Evolutionary conservation across 1,140 invertebrate genomes (phyloP), one percentile per base, ranked within the genome.

Genomic region (Anagrus nilaparvatae): DNA sequence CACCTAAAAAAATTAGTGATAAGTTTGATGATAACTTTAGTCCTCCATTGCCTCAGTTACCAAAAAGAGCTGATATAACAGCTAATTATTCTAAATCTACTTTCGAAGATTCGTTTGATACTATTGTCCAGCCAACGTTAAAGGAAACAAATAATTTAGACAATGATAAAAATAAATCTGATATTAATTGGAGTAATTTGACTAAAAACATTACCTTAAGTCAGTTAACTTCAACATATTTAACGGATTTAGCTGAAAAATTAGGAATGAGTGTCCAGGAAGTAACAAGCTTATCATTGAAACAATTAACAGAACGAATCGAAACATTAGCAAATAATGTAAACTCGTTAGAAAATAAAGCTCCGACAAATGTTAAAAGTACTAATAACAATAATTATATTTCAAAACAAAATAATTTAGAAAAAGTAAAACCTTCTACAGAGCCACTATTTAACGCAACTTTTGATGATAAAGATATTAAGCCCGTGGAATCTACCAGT

Each of bases 221-320:
- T 52, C 84, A 91, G 59, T 67, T 90, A 23, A 81, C 87, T 8
- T 82, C 83, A 4, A 76, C 84, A 52, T 82, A 83, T 46, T 73
- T 89, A 46, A 79, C 80, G 46, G 83, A 91, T 35, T 61, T 90
- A 44, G 84, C 87, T 0, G 51, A 58, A 17, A 83, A 82, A 55
- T 63, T 91, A 14, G 76, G 78, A 41, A 82, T 90, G 53, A 83
- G 82, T 0, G 74, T 84, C 0, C 71, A 72, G 27, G 76, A 84
- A 47, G 63, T 91, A n/a, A 85, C 84, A 20, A 82, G 78, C 43
- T 81, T 89, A 77, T 90, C 86, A 0, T 63, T 91, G 30, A 82
- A 85, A 10, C 84, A 90, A 61, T 70, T 90, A 17, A 88, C 86
- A 0, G 76, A 79, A 42, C 84, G 82, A 60, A 68, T 89, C 7